Evolutionary conservation across 2,888 invertebrate genomes (phyloP).

Genomic region (Alentia gelatinosa): DNA sequence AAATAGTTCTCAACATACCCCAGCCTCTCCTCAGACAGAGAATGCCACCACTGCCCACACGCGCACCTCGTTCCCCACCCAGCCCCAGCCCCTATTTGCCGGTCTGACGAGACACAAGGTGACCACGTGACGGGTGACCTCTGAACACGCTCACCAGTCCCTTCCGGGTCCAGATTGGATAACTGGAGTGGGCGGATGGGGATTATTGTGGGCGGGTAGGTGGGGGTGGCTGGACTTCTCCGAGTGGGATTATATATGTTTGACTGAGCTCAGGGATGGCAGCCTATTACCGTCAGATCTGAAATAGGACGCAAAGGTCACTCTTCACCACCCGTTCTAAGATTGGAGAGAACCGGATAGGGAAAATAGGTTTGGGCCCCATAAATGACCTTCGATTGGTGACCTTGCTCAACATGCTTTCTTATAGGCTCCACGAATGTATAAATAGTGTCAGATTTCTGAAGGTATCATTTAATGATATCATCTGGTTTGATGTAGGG

Average conservation of each 20-base stretch:
- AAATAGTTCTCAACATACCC: no score
- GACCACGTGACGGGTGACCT: neutral
- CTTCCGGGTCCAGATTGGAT: neutral
- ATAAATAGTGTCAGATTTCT: no score
- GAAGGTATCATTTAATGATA: no score
- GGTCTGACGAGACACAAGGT: neutral
- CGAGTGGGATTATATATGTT: neutral
- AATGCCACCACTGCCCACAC: neutral
- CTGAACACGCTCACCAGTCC: neutral
- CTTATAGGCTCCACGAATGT: no score
- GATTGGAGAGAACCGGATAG: no score
- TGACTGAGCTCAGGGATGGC: neutral
- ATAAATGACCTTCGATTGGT: no score
- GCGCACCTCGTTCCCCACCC: neutral
- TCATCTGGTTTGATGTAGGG: no score
- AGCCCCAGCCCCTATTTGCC: neutral
- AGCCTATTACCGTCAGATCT: neutral
- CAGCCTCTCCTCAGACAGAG: neutral
- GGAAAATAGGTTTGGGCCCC: no score
- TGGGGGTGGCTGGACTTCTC: neutral
- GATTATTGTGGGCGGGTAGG: neutral
- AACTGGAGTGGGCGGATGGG: neutral
- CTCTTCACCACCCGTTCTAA: no score
- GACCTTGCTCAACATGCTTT: no score
- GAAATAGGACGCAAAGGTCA: no score